phyloP scores from a whole-genome alignment of 37 sponge, comb jelly and placozoan genomes.

The Halichondria panicea region DNA sequence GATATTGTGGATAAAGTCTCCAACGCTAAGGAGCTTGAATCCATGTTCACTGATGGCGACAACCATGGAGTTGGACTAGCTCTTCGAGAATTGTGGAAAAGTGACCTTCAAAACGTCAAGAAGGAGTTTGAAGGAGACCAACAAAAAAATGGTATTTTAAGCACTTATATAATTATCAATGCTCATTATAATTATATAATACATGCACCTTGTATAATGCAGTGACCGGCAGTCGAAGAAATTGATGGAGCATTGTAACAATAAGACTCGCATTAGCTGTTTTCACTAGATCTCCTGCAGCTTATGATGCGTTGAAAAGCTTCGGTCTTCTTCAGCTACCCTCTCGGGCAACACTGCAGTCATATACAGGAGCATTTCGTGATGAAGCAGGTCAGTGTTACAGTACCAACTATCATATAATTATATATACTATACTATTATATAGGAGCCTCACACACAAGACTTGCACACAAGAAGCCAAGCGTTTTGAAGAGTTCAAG shows the following conservation, averaged over 20 bases:
- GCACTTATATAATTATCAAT: too few relatives aligned
- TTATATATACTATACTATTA: not conserved
- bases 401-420: not conserved
- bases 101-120: slow-evolving; percentile 8
- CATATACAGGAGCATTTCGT: slow-evolving; percentile 30
- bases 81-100: slow-evolving; percentile 25
- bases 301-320: slow-evolving; percentile 32
- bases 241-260: slow-evolving; percentile 42
- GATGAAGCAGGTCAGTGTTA: slow-evolving; percentile 18
- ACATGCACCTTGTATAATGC: not conserved
- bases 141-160: slow-evolving; percentile 10
- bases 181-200: not conserved
- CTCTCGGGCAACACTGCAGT: slow-evolving; percentile 15
- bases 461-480: slow-evolving; percentile 31
- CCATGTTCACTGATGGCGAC: slow-evolving; percentile 13
- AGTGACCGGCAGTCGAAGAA: slow-evolving; percentile 19
- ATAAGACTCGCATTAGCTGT: slow-evolving; percentile 32
- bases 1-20: not conserved
- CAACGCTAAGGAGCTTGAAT: slow-evolving; percentile 16
- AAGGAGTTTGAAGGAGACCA: slow-evolving; percentile 39
- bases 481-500: slow-evolving; percentile 8
- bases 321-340: slow-evolving; percentile 32
- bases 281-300: slow-evolving; percentile 23
- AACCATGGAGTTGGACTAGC: slow-evolving; percentile 28
- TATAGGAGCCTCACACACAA: slow-evolving; percentile 18